Conservation (phyloP, 2,797 vertebrate species). For the Characodon lateralis region DNA sequence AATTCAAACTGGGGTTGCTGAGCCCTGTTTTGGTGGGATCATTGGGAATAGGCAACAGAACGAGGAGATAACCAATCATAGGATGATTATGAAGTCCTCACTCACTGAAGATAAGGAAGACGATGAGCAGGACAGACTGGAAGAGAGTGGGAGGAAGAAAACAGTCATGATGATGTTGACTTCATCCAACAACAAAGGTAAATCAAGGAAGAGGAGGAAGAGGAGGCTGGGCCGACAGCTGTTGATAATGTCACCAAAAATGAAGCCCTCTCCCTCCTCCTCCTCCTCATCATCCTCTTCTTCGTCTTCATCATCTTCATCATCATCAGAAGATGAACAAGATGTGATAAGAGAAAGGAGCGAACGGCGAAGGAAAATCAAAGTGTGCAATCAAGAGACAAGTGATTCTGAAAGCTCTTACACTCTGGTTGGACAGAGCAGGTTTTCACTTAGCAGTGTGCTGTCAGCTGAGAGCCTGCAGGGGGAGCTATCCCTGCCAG, state of each 20-base stretch:
- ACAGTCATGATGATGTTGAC: conserved; percentile 18
- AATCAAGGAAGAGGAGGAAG: conserved; percentile 54
- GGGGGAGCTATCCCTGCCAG: conserved; percentile 72
- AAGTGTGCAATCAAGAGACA: conserved; percentile 52
- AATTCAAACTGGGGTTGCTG: background rate
- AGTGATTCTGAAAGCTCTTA: conserved; percentile 76
- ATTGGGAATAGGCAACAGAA: background rate
- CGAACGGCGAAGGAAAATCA: background rate
- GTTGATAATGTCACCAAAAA: conserved; percentile 52
- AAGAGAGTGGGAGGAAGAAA: conserved; percentile 6
- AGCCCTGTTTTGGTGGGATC: background rate
- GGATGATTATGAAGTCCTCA: conserved; percentile 40
- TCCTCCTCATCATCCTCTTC: conserved; percentile 35
- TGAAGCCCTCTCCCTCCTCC: conserved; percentile 38
- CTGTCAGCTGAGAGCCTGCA: conserved; percentile 73
- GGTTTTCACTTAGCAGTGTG: conserved; percentile 71
- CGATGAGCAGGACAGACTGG: background rate
- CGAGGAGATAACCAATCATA: background rate
- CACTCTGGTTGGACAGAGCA: conserved; percentile 76
- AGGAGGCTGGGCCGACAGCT: conserved; percentile 34
- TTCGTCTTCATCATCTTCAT: conserved; percentile 42
- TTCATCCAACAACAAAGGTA: conserved; percentile 42
- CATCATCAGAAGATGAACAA: conserved; percentile 59
- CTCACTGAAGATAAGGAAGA: conserved; percentile 56
- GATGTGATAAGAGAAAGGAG: conserved; percentile 15